A percentile compares a stretch with the other conserved stretches of the same genome.
Evolutionary conservation across 2,113 vertebrate species (phyloP).

Genomic region (Mormyrus lacerda): DNA sequence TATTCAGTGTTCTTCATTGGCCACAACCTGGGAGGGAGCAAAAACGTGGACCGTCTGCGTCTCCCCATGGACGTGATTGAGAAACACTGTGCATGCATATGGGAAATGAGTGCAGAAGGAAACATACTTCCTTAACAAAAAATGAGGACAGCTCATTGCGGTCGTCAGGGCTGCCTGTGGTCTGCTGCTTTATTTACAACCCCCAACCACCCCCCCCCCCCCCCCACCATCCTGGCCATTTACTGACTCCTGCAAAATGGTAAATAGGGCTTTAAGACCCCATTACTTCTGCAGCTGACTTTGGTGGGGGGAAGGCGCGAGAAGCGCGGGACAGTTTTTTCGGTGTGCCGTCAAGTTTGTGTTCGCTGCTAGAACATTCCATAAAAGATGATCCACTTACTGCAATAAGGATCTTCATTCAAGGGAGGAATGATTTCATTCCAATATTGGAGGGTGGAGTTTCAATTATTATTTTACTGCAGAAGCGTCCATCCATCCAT

Average conservation of each 20-base stretch:
- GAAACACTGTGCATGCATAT: neutral
- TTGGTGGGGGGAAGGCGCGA: neutral
- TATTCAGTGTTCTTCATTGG: too few relatives aligned
- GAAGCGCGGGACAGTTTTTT: neutral
- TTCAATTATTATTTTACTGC: neutral
- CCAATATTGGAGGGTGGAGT: neutral
- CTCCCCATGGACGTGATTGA: neutral
- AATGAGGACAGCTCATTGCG: neutral
- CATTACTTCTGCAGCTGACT: neutral
- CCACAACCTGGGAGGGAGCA: too few relatives aligned
- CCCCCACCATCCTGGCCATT: neutral
- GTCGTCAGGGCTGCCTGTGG: neutral
- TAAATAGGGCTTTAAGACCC: neutral
- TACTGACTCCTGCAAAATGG: neutral
- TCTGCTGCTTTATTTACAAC: too few relatives aligned
- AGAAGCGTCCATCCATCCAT: neutral
- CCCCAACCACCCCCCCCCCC: too few relatives aligned
- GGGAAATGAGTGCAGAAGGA: neutral
- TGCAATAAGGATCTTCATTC: neutral
- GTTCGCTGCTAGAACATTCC: neutral
- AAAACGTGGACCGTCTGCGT: too few relatives aligned
- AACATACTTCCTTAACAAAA: neutral
- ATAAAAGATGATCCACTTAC: neutral
- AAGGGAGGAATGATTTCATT: neutral
- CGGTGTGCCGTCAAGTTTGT: neutral